These are phyloP conservation scores for Scaeva pyrastri DNA, from an alignment of 2,888 invertebrate genomes.

Conservation along the genomic window DNA sequence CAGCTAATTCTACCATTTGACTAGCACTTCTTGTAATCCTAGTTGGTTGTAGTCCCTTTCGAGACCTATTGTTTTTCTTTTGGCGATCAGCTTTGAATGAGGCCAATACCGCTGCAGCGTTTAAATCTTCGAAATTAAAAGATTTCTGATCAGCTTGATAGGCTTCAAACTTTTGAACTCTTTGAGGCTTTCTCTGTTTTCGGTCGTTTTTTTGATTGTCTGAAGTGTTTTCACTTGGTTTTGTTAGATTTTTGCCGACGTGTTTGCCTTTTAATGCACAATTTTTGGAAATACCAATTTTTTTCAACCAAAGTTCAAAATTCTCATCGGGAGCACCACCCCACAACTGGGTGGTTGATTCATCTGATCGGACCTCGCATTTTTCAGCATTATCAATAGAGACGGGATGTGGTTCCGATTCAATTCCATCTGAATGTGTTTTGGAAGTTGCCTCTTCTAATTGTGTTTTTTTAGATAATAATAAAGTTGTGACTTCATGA, in stretches of 20 bases:
- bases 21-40: constrained; percentile 56
- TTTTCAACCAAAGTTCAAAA: constrained; percentile 47
- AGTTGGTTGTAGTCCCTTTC: constrained; percentile 28
- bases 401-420: background rate
- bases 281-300: constrained; percentile 32
- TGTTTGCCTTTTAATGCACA: background rate
- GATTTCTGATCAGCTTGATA: background rate
- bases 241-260: background rate
- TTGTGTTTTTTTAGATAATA: background rate
- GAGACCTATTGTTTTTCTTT: background rate
- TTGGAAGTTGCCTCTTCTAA: constrained; percentile 25
- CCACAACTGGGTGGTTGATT: background rate
- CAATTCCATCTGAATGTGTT: background rate
- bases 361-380: background rate
- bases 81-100: constrained; percentile 35
- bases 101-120: constrained; percentile 51
- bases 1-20: constrained; percentile 16
- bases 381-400: background rate
- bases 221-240: background rate
- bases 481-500: background rate
- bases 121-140: constrained; percentile 52
- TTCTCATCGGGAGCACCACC: background rate
- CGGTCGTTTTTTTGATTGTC: background rate
- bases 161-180: background rate
- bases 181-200: background rate